Base-by-base conservation (phyloP, 2,888 invertebrate genomes). In the Lycaena phlaeas region DNA sequence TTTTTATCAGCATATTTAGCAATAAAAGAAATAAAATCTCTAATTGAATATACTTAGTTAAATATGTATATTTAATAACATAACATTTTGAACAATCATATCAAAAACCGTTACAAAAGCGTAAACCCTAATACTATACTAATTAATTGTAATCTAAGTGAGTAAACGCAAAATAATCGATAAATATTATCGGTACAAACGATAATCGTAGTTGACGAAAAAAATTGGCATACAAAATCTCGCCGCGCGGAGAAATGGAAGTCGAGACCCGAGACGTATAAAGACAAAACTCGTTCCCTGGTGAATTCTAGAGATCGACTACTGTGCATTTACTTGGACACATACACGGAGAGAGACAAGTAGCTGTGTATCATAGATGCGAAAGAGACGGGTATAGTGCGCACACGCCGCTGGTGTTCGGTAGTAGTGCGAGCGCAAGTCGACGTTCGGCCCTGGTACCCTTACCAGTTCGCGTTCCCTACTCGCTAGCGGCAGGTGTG, bases 391-490 rank as follows among this genome's bases (percentile, higher is more conserved):
- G 56, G 30, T 22, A 52, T 60, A 56, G 56, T 71, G 79, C 78
- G 75, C 72, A 59, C 58, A 66, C 76, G 79, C 76, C 63, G 64
- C 57, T 50, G 46, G 56, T 58, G 63, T 60, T 68, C 69, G 59
- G 69, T 76, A 75, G n/a, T 72, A 68, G 65, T 59, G 59, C 64
- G 64, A 64, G 64, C 65, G 69, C 60, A 54, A 55, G 54, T 53
- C 57, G 57, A 64, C 61, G 67, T 64, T 68, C 66, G 68, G 65
- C 64, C 61, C 65, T 66, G 61, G 63, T 67, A 64, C 68, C 69
- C 69, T 71, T 68, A 71, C 71, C 78, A 81, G 78, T 82, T 70
- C 69, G 77, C 69, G 70, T 74, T 71, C 66, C 62, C 72, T 68
- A 72, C 67, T 57, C 71, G 64, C 58, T 61, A 64, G 76, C 76